Percentiles rank a stretch among this genome's conserved stretches.
phyloP scores from a whole-genome alignment of 2,888 invertebrate genomes.

The Eledona agricola region DNA sequence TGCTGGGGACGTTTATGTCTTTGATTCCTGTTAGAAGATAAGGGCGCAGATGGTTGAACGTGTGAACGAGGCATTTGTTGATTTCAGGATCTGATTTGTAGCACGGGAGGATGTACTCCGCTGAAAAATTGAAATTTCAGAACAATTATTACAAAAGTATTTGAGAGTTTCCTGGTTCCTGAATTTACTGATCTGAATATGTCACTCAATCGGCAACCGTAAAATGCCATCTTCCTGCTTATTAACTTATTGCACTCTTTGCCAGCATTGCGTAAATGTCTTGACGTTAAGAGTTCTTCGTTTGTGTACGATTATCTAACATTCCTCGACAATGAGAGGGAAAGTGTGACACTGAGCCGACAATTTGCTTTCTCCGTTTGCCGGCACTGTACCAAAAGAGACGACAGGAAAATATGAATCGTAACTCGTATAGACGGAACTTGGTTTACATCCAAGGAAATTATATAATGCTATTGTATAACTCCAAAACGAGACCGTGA shows the following conservation, averaged over 20 bases:
- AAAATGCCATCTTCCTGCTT: background rate
- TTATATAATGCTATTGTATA: conserved; percentile 21
- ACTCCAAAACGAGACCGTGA: conserved; percentile 24
- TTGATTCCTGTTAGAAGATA: conserved; percentile 75
- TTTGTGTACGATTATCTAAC: conserved; percentile 31
- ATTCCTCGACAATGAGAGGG: conserved; percentile 25
- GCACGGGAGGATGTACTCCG: conserved; percentile 78
- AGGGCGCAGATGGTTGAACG: conserved; percentile 78
- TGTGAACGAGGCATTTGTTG: conserved; percentile 72
- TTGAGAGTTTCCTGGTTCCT: no score
- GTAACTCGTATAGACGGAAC: conserved; percentile 19
- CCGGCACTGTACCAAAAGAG: conserved; percentile 5
- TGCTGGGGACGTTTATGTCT: conserved; percentile 77
- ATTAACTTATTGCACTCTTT: no score
- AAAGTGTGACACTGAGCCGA: conserved; percentile 32
- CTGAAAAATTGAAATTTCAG: conserved; percentile 62
- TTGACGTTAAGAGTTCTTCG: no score
- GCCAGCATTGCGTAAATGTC: no score
- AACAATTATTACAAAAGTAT: conserved; percentile 1
- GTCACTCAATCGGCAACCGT: no score
- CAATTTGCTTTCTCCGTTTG: conserved; percentile 25
- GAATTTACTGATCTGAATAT: no score
- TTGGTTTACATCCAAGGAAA: conserved; percentile 29
- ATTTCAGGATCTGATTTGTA: conserved; percentile 71
- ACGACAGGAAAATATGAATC: conserved; percentile 8